Evolutionary conservation across 2,113 vertebrate species (phyloP).

Genomic region (Nibea coibor): DNA sequence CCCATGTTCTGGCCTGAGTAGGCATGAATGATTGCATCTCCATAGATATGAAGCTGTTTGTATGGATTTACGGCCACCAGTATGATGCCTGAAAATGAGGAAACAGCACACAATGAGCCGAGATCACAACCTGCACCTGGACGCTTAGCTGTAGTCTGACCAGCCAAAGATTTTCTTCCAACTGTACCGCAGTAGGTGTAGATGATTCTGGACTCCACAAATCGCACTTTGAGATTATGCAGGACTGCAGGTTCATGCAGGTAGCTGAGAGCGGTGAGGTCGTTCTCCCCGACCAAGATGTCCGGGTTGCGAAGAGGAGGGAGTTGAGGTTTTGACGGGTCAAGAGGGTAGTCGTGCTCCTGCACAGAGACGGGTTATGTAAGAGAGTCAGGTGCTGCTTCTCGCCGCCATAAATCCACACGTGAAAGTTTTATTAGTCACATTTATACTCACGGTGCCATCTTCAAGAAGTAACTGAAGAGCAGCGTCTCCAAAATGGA

Average conservation of each 20-base stretch:
- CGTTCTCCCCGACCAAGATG: constrained; percentile 98
- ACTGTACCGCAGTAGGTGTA: constrained; percentile 96
- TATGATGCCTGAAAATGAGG: constrained; percentile 90
- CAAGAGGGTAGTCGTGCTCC: constrained; percentile 87
- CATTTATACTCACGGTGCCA: constrained; percentile 86
- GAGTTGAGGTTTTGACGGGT: constrained; percentile 80
- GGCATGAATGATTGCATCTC: constrained; percentile 96
- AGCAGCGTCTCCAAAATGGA: constrained; percentile 83
- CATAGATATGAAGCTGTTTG: constrained; percentile 93
- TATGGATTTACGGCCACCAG: constrained; percentile 98
- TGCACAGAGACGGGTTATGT: constrained; percentile 58
- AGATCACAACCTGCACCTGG: not conserved
- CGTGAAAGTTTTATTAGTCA: constrained; percentile 20
- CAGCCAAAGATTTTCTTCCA: not conserved
- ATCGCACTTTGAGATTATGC: constrained; percentile 95
- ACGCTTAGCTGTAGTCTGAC: not conserved
- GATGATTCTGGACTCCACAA: constrained; percentile 95
- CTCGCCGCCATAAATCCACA: constrained; percentile 12
- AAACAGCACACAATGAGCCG: constrained; percentile 33
- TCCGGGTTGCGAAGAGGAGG: constrained; percentile 96
- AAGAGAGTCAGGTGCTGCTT: constrained; percentile 19
- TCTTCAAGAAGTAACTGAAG: constrained; percentile 90
- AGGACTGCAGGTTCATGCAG: constrained; percentile 96
- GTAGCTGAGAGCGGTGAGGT: constrained; percentile 98
- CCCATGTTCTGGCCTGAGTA: constrained; percentile 98